Base-by-base conservation (phyloP, 2,797 vertebrate species). In the Champsocephalus esox region DNA sequence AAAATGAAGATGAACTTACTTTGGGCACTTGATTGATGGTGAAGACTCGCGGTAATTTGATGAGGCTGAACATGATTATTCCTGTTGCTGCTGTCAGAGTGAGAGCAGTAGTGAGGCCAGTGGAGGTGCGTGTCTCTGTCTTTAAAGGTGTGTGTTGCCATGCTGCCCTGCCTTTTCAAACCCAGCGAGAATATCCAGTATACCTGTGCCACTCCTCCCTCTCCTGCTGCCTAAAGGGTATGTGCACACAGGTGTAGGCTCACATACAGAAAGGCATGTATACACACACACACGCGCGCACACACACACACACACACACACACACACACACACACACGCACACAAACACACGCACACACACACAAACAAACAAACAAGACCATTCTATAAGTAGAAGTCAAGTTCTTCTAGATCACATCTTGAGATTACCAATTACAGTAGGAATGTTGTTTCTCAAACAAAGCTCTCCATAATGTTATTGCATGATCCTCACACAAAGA, bases 1-100 rank as follows among this genome's bases (percentile, higher is more conserved):
- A 16, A 24, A 61, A 32, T 49, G 49, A 67, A 84, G 79, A 9
- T 49, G 13, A 66, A 94, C 97, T 91, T 95, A 99, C 97, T 96
- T 96, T 93, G 28, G 98, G 98, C 51, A 99, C 95, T 80, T 99
- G 96, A 66, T 98, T 89, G 72, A 95, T 93, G 77, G 80, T 95
- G 86, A 98, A 94, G 86, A 97, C 94, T 52, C 89, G 94, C 5
- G 95, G 97, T 1, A 96, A 64, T 69, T 92, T 95, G 78, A 95
- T 87, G 82, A 96, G 87, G 89, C 95, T 96, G 79, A 96, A 89
- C 97, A 97, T 97, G 75, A 57, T 86, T 41, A 0, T 50, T 41
- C 60, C 56, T 41, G 67, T 63, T 51, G 67, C 64, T 71, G 70
- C 17, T 8, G 62, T 54, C 49, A 34, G 66, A 38, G 64, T 48